Conservation (phyloP, 1,140 invertebrate species). For the Adoxophyes honmai region DNA sequence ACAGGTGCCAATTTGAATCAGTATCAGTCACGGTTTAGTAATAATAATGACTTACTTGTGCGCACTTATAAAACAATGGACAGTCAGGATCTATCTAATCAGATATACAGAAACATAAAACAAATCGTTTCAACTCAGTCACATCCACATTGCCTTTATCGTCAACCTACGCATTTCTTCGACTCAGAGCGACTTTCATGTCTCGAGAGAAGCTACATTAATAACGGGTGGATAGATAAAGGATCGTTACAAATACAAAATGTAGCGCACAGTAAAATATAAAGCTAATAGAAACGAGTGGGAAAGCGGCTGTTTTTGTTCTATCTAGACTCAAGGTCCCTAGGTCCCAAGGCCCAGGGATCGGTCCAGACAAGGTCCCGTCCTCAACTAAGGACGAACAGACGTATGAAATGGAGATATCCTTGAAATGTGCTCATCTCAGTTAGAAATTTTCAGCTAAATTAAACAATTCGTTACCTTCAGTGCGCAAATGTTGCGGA, state of each 20-base stretch:
- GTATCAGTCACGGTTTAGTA: too few species aligned
- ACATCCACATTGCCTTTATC: too few species aligned
- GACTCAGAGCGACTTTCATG: too few species aligned
- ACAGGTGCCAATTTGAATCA: too few species aligned
- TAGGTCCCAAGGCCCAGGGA: constrained; percentile 8
- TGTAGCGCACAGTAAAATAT: not conserved
- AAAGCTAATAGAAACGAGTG: constrained; percentile 46
- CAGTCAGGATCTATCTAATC: too few species aligned
- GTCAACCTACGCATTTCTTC: too few species aligned
- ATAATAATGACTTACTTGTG: too few species aligned
- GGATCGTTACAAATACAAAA: not conserved
- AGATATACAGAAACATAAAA: too few species aligned
- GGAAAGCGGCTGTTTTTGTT: constrained; percentile 34
- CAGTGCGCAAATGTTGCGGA: too few species aligned
- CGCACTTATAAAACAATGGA: too few species aligned
- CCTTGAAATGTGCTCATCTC: constrained; percentile 19
- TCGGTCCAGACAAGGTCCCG: constrained; percentile 26
- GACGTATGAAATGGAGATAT: constrained; percentile 21
- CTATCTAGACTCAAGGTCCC: constrained; percentile 19
- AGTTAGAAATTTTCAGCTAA: not conserved
- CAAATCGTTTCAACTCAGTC: too few species aligned
- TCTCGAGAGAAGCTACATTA: too few species aligned
- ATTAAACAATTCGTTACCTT: not conserved
- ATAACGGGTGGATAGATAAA: not conserved
- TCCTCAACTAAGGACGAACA: constrained; percentile 20